Evolutionary conservation across 2,797 vertebrate genomes (phyloP).

Genomic region (Arrhamphus sclerolepis): DNA sequence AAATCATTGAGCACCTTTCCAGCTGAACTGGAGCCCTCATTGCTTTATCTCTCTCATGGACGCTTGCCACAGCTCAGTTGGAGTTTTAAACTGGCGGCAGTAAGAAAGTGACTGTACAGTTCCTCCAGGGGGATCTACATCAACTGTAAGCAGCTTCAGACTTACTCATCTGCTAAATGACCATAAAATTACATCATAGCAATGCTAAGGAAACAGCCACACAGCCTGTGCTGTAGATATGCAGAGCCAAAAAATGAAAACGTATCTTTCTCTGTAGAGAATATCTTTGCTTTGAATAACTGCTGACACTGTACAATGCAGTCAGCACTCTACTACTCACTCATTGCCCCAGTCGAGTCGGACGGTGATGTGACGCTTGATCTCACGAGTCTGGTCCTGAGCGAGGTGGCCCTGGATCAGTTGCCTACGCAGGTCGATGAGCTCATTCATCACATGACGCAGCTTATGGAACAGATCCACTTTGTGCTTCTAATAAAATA

Average conservation of each 20-base stretch:
- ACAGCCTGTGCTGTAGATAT: slow-evolving; percentile 43
- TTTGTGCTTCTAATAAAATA: slow-evolving; percentile 91
- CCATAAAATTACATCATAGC: slow-evolving; percentile 69
- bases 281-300: slow-evolving; percentile 1
- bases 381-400: slow-evolving; percentile 96
- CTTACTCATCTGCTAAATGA: slow-evolving; percentile 72
- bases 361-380: slow-evolving; percentile 97
- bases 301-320: neutral
- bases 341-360: slow-evolving; percentile 99
- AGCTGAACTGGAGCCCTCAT: slow-evolving; percentile 37
- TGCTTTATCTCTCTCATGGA: slow-evolving; percentile 52
- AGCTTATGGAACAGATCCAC: slow-evolving; percentile 99
- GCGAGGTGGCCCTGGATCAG: slow-evolving; percentile 97
- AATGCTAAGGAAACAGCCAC: slow-evolving; percentile 53
- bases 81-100: slow-evolving; percentile 54
- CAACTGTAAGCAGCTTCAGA: slow-evolving; percentile 69
- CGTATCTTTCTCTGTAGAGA: neutral
- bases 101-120: slow-evolving; percentile 57
- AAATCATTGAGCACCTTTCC: slow-evolving; percentile 30
- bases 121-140: slow-evolving; percentile 59
- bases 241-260: slow-evolving; percentile 27
- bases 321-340: slow-evolving; percentile 83
- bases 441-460: slow-evolving; percentile 98
- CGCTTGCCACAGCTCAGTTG: slow-evolving; percentile 50
- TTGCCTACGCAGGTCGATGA: slow-evolving; percentile 97